Evolutionary conservation across 2,797 vertebrate genomes (phyloP).

Genomic region (Xenentodon cancila): DNA sequence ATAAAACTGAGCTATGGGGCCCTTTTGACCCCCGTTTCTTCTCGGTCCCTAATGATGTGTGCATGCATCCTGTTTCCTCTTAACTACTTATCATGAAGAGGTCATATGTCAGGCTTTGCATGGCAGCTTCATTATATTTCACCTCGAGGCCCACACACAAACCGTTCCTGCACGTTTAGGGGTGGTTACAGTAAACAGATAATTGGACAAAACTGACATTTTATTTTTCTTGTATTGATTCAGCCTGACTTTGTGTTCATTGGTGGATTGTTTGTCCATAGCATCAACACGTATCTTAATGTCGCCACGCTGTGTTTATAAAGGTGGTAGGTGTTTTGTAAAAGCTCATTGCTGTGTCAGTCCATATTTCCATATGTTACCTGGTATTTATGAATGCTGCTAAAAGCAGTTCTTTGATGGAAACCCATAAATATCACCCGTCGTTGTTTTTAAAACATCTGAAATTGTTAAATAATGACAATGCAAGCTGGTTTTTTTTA

Average conservation of each 20-base stretch:
- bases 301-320: no score
- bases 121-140: slow-evolving; percentile 11
- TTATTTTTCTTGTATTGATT: slow-evolving; percentile 17
- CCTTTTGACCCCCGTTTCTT: slow-evolving; percentile 15
- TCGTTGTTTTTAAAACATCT: no score
- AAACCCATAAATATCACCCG: no score
- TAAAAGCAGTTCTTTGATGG: no score
- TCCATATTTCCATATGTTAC: no score
- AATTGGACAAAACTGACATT: slow-evolving; percentile 1
- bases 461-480: no score
- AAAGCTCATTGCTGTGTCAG: no score
- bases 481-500: no score
- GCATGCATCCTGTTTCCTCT: background rate
- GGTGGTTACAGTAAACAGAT: background rate
- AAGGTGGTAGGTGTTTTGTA: no score
- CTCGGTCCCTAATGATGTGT: background rate
- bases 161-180: background rate
- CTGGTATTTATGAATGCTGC: no score
- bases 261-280: background rate
- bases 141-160: slow-evolving; percentile 1
- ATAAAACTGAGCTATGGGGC: slow-evolving; percentile 1
- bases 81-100: background rate
- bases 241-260: background rate
- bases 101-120: slow-evolving; percentile 2
- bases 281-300: background rate